Evolutionary conservation across 64 coral and sea anemone species (phyloP), one percentile per base, ranked within the genome.

Genomic region (Anthopleura sola): DNA sequence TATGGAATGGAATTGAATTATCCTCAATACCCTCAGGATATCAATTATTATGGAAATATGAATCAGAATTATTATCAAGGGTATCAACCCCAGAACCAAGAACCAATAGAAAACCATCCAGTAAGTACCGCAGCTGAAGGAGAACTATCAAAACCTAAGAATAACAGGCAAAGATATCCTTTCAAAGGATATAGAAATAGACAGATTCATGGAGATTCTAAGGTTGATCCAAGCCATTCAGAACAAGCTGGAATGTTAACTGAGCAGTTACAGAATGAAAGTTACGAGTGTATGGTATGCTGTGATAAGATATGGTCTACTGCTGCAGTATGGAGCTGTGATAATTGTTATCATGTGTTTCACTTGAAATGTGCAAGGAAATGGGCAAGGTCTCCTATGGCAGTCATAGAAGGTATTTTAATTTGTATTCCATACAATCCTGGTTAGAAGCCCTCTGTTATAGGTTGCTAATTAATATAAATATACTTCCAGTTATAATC

Each of bases 201-300:
- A 84, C 68, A 84, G 31, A 34, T 88, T 60, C 17, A 50, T 68
- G 56, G 68, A 56, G 28, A 69, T 37, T 53, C 55, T 5, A 46
- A 54, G 14, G 49, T 49, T 37, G 48, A 86, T 71, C 36, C 83
- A 48, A 77, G 84, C 24, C 90, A 92, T 58, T 99, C 97, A 51
- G 87, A 36, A 55, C 97, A 99, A 90, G 97, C 90, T 50, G 86
- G 90, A 90, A 87, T 87, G 19, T 78, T 99, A 37, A 95, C 90
- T 38, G 97, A 99, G 66, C 97, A 99, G 49, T 60, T 99, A 16
- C 89, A 85, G 20, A 89, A 92, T 87, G 97, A 99, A 78, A 95
- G 68, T 3, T 99, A 99, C 86, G 97, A 99, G 56, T 99, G 97
- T 20, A 99, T 99, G 97, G 97, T 99, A 34, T 99, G 97, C 37